Base-by-base conservation (phyloP, 2,113 vertebrate species). In the Anas platyrhynchos region DNA sequence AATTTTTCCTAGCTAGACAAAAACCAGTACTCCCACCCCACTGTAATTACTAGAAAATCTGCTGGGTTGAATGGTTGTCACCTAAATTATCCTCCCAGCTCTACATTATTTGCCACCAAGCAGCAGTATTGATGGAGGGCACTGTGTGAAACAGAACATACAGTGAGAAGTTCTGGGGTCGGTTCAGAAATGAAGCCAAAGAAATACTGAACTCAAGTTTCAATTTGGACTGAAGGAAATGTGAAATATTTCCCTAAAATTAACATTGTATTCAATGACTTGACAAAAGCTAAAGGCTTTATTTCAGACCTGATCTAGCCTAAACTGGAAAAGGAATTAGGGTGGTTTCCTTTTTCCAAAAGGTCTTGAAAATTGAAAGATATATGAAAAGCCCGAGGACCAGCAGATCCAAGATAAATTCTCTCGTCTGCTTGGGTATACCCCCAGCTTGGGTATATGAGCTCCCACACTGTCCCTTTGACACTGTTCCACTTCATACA, bases 1-100 rank as follows among this genome's bases (percentile, higher is more conserved):
- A 75, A 54, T 85, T 95, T 93, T 94, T 92, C 66, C 86, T 50
- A 85, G 48, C 54, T 79, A 95, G 44, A 92, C 36, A 31, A 89
- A 92, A 93, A 62, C 32, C 43, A 91, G 54, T 79, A 86, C 69
- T 89, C 89, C 79, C 54, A 92, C 43, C 38, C 66, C 1, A 0
- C 44, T 82, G 62, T 48, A 93, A 95, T 91, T 97, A 94, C 65
- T 16, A 65, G 52, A 72, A 86, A 62, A 38, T 77, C 56, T 84
- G 32, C 17, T 73, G 72, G 27, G 41, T 81, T 87, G 48, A 89
- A 68, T 62, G n/a, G 34, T 38, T 73, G 14, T 69, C 21, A 4
- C 52, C 36, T 82, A 86, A 88, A 81, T 91, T 90, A 87, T 62
- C 44, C 41, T 85, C 48, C 26, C 27, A 78, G 85, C 34, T 86